Conservation (phyloP, 2,113 vertebrate genomes). For the Phocoena phocoena region DNA sequence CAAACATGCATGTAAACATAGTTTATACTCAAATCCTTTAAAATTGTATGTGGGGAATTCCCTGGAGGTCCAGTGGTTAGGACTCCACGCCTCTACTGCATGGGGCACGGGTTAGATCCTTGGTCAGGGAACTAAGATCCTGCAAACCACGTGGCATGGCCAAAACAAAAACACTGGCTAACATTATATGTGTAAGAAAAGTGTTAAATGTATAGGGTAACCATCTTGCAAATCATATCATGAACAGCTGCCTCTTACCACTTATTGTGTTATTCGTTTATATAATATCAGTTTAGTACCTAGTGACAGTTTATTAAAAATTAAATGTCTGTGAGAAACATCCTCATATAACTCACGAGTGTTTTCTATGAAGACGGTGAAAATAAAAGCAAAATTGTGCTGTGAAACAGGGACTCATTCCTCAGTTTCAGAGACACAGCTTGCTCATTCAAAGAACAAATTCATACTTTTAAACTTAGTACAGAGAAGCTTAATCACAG, state of each 20-base stretch:
- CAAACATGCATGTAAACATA: background rate
- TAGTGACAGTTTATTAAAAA: background rate
- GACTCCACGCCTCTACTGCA: background rate
- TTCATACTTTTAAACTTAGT: background rate
- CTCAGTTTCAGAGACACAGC: background rate
- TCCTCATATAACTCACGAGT: background rate
- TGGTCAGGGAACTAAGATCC: background rate
- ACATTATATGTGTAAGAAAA: background rate
- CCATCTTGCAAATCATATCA: background rate
- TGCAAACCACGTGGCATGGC: background rate
- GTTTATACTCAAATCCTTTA: background rate
- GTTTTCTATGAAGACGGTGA: background rate
- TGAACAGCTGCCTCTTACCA: background rate
- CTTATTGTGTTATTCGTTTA: background rate
- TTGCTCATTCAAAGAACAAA: slow-evolving; percentile 1
- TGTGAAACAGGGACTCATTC: background rate
- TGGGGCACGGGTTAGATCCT: background rate
- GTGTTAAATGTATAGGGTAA: background rate
- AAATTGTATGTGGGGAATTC: background rate
- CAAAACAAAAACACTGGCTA: background rate
- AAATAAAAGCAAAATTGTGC: background rate
- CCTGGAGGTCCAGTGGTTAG: background rate
- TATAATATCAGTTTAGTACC: background rate
- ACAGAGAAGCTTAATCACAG: background rate
- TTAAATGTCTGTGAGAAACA: slow-evolving; percentile 3